Percentiles rank a stretch among this genome's conserved stretches.
phyloP scores from a whole-genome alignment of 2,113 vertebrate species.

The Mohoua ochrocephala region DNA sequence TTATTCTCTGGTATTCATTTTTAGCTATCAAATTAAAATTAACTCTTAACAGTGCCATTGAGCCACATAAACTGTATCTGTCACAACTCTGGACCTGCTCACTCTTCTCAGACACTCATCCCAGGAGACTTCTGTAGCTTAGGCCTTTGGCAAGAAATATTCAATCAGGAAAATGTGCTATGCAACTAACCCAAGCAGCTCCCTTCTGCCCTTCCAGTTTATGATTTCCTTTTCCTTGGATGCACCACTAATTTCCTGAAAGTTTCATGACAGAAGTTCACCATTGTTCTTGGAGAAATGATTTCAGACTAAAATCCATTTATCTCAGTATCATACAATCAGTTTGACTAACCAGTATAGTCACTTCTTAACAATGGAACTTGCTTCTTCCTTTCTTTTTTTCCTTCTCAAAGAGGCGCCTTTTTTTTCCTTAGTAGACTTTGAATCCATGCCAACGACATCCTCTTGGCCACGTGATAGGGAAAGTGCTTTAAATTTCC shows the following conservation, averaged over 20 bases:
- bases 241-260: neutral
- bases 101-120: neutral
- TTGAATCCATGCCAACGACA: neutral
- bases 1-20: neutral
- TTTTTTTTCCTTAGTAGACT: neutral
- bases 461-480: neutral
- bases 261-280: neutral
- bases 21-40: neutral
- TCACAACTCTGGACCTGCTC: neutral
- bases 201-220: fast-evolving
- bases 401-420: neutral
- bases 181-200: neutral
- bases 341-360: neutral
- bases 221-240: neutral
- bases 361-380: neutral
- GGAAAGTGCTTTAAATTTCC: neutral
- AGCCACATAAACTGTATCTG: neutral
- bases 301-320: neutral
- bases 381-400: neutral
- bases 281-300: neutral
- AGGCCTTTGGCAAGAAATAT: neutral
- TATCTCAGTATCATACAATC: neutral
- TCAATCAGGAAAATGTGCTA: neutral
- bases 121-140: neutral
- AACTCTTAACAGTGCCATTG: neutral